Evolutionary conservation across 2,797 vertebrate species (phyloP).

Genomic region (Coregonus ussuriensis): DNA sequence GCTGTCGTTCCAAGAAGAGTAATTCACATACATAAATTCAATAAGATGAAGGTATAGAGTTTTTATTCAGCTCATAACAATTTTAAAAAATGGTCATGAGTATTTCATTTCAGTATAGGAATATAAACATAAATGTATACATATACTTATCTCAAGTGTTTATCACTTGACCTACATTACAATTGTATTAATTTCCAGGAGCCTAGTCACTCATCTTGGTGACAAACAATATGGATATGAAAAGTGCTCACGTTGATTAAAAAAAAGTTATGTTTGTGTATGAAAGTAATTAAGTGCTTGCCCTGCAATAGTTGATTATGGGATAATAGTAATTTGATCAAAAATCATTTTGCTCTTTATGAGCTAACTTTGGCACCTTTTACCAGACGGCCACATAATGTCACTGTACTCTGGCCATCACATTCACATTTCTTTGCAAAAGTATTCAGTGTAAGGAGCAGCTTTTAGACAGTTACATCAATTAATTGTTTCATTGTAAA

Average conservation of each 20-base stretch:
- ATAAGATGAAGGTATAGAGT: not conserved
- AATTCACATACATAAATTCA: not conserved
- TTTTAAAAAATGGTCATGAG: not conserved
- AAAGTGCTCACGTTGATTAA: not conserved
- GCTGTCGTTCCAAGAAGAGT: too few relatives aligned
- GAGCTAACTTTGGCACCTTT: not conserved
- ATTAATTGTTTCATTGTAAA: not conserved
- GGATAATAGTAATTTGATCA: not conserved
- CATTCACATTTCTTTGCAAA: slow-evolving; percentile 2
- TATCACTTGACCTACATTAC: not conserved
- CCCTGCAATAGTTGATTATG: not conserved
- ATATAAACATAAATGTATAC: not conserved
- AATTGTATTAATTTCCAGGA: not conserved
- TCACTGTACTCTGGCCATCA: not conserved
- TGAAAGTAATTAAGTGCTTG: not conserved
- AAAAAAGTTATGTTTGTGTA: not conserved
- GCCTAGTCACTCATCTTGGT: not conserved
- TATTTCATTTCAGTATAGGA: not conserved
- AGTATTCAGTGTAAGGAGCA: not conserved
- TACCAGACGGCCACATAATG: not conserved
- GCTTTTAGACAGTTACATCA: not conserved
- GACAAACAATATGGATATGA: not conserved
- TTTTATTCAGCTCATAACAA: not conserved
- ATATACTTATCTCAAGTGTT: not conserved
- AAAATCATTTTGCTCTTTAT: not conserved